Percentiles rank a stretch among this genome's conserved stretches.
These are phyloP conservation scores for Tychaedon coryphoeus DNA, from an alignment of 2,113 vertebrate species.

Conservation along the genomic window DNA sequence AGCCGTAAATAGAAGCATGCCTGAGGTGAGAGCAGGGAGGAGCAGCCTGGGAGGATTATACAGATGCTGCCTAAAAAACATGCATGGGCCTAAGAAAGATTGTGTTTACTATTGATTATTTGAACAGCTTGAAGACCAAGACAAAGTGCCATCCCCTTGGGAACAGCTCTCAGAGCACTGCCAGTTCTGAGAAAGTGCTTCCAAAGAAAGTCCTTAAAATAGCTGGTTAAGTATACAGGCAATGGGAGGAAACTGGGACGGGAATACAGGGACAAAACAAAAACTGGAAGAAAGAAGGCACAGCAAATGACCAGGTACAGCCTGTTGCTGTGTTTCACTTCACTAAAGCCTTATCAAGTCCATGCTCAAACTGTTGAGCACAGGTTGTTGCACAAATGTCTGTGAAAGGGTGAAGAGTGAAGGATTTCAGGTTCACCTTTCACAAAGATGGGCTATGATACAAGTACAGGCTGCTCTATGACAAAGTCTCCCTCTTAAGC, in stretches of 20 bases:
- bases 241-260: background rate
- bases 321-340: background rate
- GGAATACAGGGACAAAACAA: background rate
- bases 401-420: background rate
- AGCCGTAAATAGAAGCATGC: background rate
- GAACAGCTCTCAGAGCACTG: background rate
- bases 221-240: background rate
- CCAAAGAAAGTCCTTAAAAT: background rate
- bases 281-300: background rate
- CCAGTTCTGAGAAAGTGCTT: background rate
- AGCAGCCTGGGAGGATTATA: background rate
- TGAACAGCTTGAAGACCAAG: background rate
- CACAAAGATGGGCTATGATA: background rate
- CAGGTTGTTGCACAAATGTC: background rate
- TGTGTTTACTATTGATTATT: background rate
- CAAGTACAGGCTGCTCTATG: background rate
- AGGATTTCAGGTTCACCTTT: background rate
- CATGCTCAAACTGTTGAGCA: accelerated
- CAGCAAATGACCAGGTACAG: background rate
- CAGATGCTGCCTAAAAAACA: background rate
- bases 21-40: background rate
- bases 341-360: background rate
- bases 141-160: background rate
- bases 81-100: background rate
- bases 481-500: background rate